Base-by-base conservation (phyloP, 2,797 vertebrate species). In the Lutjanus campechanus region DNA sequence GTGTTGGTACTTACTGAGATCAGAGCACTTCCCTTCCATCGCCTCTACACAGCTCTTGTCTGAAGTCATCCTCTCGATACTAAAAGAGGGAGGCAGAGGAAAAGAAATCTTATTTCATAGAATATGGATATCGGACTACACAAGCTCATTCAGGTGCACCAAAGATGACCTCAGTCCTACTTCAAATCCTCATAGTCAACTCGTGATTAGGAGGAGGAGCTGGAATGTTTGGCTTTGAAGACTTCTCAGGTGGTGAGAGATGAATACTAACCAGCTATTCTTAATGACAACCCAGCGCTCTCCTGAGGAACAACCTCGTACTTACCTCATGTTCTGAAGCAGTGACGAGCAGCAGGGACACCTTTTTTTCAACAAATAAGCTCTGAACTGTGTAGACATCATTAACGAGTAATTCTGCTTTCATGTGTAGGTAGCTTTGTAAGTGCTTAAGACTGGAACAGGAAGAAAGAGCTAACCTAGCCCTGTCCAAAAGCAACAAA, bases 211-310 rank as follows among this genome's bases (percentile, higher is more conserved):
- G 50, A 73, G 69, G 69, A 82, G 64, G 73, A 74, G 59, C 8
- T 12, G 25, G 15, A 40, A 47, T 44, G 63, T 68, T 64, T 60
- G 44, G 59, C 79, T 86, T 87, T 84, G 80, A 82, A 82, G 86
- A 70, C 1, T 9, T 72, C 77, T 69, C 70, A 66, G 62, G 36
- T 61, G 61, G 53, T 40, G 41, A 63, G 64, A 62, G 71, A 73
- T 62, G 73, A 41, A 84, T 72, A 66, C 63, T 61, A 85, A 81
- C 43, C n/a, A 64, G 61, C 29, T 49, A 29, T 55, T 77, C 53
- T 56, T 55, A 25, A 79, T 77, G 86, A 79, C 68, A 82, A 72
- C 22, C 10, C 62, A 19, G n/a, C 25, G 0, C 9, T 79, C 77
- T 79, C 61, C 58, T 16, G 68, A 63, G 25, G 54, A 73, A 16